Evolutionary conservation across 2,888 invertebrate species (phyloP).

Genomic region (Hydropsyche betteni): DNA sequence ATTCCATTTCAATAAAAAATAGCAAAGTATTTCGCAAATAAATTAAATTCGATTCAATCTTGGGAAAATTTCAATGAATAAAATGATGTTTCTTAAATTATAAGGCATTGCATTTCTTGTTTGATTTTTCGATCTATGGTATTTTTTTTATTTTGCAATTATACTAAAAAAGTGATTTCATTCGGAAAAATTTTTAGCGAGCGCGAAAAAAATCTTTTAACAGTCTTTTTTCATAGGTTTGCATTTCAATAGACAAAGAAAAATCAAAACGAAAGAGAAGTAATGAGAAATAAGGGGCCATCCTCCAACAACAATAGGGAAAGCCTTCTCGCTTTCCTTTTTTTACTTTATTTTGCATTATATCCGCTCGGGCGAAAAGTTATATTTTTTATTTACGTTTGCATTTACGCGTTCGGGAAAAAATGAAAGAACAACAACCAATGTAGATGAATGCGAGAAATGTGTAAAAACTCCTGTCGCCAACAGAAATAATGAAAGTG

Average conservation of each 20-base stretch:
- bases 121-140: too few species aligned
- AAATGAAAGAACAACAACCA: background rate
- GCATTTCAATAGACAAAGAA: constrained; percentile 24
- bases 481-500: too few species aligned
- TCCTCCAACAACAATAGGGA: constrained; percentile 28
- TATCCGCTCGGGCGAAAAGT: constrained; percentile 24
- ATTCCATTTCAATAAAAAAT: too few species aligned
- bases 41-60: too few species aligned
- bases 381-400: constrained; percentile 10
- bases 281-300: constrained; percentile 38
- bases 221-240: constrained; percentile 6
- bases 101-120: too few species aligned
- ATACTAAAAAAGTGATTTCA: too few species aligned
- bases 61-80: too few species aligned
- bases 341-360: constrained; percentile 18
- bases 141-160: too few species aligned
- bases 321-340: constrained; percentile 18
- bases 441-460: background rate
- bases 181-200: background rate
- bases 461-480: too few species aligned
- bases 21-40: too few species aligned
- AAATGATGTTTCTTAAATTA: too few species aligned
- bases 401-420: constrained; percentile 13
- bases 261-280: constrained; percentile 30
- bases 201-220: background rate